Evolutionary conservation across 92 coral and sea anemone genomes (phyloP), one percentile per base, ranked within the genome.

Genomic region (Zoanthus solanderi): DNA sequence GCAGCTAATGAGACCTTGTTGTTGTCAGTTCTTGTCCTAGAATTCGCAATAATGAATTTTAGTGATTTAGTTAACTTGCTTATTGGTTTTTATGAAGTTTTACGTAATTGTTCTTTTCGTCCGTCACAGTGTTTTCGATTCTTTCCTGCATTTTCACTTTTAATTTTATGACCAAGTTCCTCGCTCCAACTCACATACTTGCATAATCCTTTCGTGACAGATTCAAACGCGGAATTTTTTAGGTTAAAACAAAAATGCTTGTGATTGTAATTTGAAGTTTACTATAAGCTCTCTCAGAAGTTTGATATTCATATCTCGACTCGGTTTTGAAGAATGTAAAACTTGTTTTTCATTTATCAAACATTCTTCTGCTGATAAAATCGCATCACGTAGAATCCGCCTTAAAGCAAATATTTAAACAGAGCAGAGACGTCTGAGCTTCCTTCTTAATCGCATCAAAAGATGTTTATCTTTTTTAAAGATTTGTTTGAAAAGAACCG

Each of bases 361-460:
- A 80, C 32, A 78, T 44, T 78, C 66, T 34, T 2, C 46, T 18
- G 16, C 17, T 79, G 84, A 79, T 81, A 23, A 81, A 77, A 66
- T 81, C 85, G 66, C 75, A 47, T 81, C 85, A 81, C 85, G 85
- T 81, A 45, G 61, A 45, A 58, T 11, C 23, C 75, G 75, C 72
- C 74, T 80, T 44, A 81, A 7, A 45, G 75, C 23, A 81, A 81
- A 81, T 46, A 81, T 81, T 81, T 71, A 65, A 67, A 66, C 14
- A 28, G 46, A 81, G 66, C 85, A 53, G 46, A 68, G 74, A 37
- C 75, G 46, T 48, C 23, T 37, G 60, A 45, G 75, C 37, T 44
- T 65, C 18, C 30, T 30, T 66, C 74, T 81, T 54, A 47, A 28
- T 42, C 29, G 28, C 42, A 42, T 81, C 75, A 81, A 81, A 63